phyloP scores from a whole-genome alignment of 2,888 invertebrate species.

The Epinotia ramella region DNA sequence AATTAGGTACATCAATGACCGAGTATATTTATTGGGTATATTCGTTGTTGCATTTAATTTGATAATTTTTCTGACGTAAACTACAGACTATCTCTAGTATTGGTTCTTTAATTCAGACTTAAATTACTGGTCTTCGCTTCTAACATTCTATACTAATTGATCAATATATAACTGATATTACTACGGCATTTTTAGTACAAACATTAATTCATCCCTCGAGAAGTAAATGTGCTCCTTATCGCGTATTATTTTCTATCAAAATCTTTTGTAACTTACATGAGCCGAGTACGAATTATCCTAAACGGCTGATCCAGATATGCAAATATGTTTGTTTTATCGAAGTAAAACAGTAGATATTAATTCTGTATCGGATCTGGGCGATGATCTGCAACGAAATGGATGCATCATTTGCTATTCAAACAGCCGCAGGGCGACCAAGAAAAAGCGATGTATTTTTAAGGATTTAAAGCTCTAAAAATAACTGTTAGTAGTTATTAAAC shows the following conservation, averaged over 20 bases:
- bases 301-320: constrained; percentile 74
- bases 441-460: constrained; percentile 9
- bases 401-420: constrained; percentile 82
- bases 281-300: constrained; percentile 59
- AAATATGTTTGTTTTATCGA: constrained; percentile 82
- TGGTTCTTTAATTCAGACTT: not conserved
- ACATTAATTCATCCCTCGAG: not conserved
- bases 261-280: constrained; percentile 45
- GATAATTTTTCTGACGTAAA: too few relatives aligned
- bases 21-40: too few relatives aligned
- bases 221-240: not conserved
- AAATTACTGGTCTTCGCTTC: not conserved
- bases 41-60: too few relatives aligned
- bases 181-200: not conserved
- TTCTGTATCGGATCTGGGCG: constrained; percentile 72
- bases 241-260: constrained; percentile 61
- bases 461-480: not conserved
- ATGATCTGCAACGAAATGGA: constrained; percentile 72
- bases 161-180: not conserved
- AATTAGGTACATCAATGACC: too few relatives aligned
- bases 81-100: too few relatives aligned
- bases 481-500: not conserved
- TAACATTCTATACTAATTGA: not conserved
- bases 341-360: constrained; percentile 71
- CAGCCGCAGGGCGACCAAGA: constrained; percentile 61